Percentiles rank a stretch among this genome's conserved stretches.
These are phyloP conservation scores for Harpalus rufipes DNA, from an alignment of 2,888 invertebrate species.

Conservation along the genomic window DNA sequence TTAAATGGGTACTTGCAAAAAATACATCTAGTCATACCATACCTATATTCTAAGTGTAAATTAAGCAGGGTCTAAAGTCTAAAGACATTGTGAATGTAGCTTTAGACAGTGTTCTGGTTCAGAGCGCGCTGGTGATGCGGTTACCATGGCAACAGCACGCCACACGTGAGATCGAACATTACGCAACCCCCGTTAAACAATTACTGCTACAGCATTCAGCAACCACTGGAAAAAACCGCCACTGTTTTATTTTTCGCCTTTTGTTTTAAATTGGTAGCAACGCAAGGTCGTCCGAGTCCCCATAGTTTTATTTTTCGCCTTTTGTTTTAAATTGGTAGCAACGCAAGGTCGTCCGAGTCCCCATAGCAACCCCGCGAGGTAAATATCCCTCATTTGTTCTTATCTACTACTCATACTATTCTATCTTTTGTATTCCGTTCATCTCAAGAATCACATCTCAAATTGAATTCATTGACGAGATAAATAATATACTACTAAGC, in stretches of 20 bases:
- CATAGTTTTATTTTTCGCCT: conserved; percentile 42
- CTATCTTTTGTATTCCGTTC: too few relatives aligned
- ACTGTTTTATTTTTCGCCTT: conserved; percentile 39
- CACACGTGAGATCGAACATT: conserved; percentile 43
- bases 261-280: conserved; percentile 29
- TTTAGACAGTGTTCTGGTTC: too few relatives aligned
- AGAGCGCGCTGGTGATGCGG: conserved; percentile 21
- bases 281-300: conserved; percentile 11
- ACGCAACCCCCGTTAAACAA: conserved; percentile 32
- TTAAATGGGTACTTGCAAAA: too few relatives aligned
- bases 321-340: conserved; percentile 31
- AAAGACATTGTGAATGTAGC: too few relatives aligned
- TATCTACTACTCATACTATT: conserved; percentile 4
- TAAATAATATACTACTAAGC: conserved; percentile 11
- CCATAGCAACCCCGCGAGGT: conserved; percentile 29
- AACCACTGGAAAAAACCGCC: conserved; percentile 34
- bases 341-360: conserved; percentile 11
- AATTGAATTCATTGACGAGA: background rate
- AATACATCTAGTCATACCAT: too few relatives aligned
- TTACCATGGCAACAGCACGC: conserved; percentile 52
- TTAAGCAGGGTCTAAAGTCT: too few relatives aligned
- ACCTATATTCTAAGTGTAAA: too few relatives aligned
- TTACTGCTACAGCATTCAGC: conserved; percentile 11
- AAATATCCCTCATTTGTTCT: conserved; percentile 27
- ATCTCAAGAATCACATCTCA: background rate